Evolutionary conservation across 2,797 vertebrate genomes (phyloP).

Genomic region (Oreortyx pictus): DNA sequence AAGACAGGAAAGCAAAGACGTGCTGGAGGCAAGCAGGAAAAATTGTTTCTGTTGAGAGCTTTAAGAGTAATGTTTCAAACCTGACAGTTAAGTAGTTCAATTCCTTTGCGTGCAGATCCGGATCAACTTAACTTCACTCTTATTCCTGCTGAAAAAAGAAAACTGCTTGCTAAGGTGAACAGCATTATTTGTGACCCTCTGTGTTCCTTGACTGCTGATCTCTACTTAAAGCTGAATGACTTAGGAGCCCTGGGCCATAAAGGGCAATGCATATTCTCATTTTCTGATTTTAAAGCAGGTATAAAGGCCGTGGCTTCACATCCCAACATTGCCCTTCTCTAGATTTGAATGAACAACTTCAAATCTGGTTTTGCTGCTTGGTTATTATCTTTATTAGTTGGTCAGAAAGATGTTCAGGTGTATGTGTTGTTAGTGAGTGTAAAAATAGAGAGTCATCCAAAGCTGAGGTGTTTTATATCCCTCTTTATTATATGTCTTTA

Average conservation of each 20-base stretch:
- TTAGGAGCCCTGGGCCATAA: not conserved
- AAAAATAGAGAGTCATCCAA: not conserved
- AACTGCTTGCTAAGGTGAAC: not conserved
- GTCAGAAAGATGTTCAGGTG: rapidly evolving
- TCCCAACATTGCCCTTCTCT: not conserved
- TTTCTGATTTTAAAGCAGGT: not conserved
- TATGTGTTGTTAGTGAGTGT: rapidly evolving
- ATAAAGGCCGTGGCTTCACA: not conserved
- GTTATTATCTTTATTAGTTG: not conserved
- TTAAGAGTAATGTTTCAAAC: not conserved
- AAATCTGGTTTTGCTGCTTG: not conserved
- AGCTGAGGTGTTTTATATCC: not conserved
- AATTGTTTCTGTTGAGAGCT: not conserved
- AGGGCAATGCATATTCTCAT: not conserved
- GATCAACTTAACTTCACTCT: not conserved
- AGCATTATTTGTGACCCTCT: not conserved
- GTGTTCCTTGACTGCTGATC: not conserved
- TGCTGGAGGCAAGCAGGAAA: not conserved
- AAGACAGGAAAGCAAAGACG: not conserved
- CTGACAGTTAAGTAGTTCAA: not conserved
- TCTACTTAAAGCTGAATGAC: not conserved
- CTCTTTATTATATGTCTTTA: not conserved
- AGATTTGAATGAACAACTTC: not conserved
- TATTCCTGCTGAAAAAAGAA: not conserved
- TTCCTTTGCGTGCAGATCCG: not conserved